Evolutionary conservation across 2,797 vertebrate genomes (phyloP), one percentile per base, ranked within the genome.

Genomic region (Acropternis orthonyx): DNA sequence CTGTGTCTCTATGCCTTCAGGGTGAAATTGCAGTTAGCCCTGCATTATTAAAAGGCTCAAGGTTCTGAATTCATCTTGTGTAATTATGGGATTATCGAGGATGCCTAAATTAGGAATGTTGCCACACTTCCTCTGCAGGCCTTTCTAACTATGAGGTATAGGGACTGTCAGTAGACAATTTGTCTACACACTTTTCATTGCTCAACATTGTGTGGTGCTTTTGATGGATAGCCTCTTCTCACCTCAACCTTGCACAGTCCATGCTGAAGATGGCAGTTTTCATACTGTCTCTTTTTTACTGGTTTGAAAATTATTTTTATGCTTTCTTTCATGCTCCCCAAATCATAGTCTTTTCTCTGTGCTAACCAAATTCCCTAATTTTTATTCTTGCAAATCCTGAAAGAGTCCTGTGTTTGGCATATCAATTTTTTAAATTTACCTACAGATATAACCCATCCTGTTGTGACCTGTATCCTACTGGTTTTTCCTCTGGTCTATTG

Each of bases 31-130:
- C 9, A 5, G 78, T 48, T 73, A 69, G 39, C 23, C 71, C 55
- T 73, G 67, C 74, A 41, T 82, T 91, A 68, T 65, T 85, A 66
- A 93, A 74, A 78, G 82, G 69, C 82, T 83, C 30, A 39, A 72
- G n/a, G 46, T 85, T 81, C 73, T 93, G 82, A 77, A 92, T 97
- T 90, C 14, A 65, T 94, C 46, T 86, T 36, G 76, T 86, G 54
- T 78, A 84, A 94, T 94, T 92, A 86, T 37, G 73, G 85, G 73
- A 78, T 90, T 89, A 75, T 62, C 15, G 5, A 84, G 62, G 54
- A 79, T 66, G 46, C 58, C 72, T 90, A 66, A 81, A 93, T 95
- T 92, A 94, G 58, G 79, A 90, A 65, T n/a, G 36, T n/a, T 78
- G 54, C 76, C 62, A 62, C 9, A 22, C 46, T 94, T 73, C 84